These are phyloP conservation scores for Eulimnadia texana DNA, from an alignment of 1,140 invertebrate species.

Conservation along the genomic window DNA sequence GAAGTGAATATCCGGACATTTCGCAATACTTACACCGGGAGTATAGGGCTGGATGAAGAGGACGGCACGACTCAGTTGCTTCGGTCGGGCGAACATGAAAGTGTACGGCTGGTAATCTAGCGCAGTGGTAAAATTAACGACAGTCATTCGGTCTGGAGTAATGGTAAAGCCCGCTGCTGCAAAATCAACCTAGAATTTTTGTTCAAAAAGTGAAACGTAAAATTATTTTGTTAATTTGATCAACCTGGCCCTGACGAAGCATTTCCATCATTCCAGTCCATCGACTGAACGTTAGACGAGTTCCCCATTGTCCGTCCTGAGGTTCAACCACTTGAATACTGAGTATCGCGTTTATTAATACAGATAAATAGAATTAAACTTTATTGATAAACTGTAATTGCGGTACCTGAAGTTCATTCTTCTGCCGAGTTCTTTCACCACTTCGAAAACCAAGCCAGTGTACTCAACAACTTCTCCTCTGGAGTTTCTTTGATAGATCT, in stretches of 20 bases:
- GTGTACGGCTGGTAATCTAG: conserved; percentile 63
- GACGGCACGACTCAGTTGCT: conserved; percentile 56
- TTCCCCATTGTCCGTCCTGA: conserved; percentile 17
- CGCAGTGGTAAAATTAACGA: conserved; percentile 62
- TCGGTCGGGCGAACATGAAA: conserved; percentile 56
- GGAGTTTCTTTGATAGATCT: conserved; percentile 43
- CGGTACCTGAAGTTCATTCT: conserved; percentile 71
- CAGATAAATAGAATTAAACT: conserved; percentile 15
- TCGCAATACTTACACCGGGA: conserved; percentile 40
- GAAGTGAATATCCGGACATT: not conserved
- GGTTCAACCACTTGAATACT: not conserved
- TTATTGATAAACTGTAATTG: conserved; percentile 12
- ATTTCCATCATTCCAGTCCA: conserved; percentile 28
- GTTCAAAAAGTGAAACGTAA: not conserved
- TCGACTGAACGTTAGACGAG: conserved; percentile 9
- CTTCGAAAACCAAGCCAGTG: conserved; percentile 59
- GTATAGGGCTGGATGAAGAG: conserved; percentile 76
- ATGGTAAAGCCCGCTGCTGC: conserved; percentile 56
- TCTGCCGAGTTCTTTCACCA: conserved; percentile 54
- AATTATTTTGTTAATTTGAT: conserved; percentile 7
- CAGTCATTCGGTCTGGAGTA: conserved; percentile 38
- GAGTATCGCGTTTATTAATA: too few species aligned
- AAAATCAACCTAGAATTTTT: conserved; percentile 39
- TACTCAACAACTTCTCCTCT: conserved; percentile 39
- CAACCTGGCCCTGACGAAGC: conserved; percentile 21